Evolutionary conservation across 2,888 invertebrate species (phyloP), one percentile per base, ranked within the genome.

Genomic region (Carcina quercana): DNA sequence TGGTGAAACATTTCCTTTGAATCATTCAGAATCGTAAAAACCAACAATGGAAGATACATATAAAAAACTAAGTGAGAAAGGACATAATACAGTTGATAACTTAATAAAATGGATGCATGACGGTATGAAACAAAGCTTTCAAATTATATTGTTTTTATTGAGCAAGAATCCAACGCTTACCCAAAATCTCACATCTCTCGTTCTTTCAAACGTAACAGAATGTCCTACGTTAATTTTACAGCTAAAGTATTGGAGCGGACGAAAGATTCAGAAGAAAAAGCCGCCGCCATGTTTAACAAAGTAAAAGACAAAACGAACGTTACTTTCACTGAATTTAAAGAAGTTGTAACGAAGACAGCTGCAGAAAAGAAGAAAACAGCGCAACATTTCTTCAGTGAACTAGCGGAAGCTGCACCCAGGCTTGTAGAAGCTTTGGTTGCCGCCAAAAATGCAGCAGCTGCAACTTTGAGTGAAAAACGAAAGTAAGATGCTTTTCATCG

Each of bases 171-270:
- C n/a, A 1, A 25, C 6, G 25, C 13, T 25, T 25, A 1, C 11
- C 7, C 25, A 13, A 25, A 13, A 11, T n/a, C 13, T 5, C 11
- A 12, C 13, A 12, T 12, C 8, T 12, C 5, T 5, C 3, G 3
- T 5, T 3, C 3, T 25, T 25, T 12, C 8, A 10, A 13, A 13
- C 5, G 3, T 7, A 6, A 2, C 5, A 4, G 1, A 11, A 6
- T 7, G 13, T 2, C 5, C 5, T 6, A 7, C n/a, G 3, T 7
- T n/a, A 5, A 22, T n/a, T 12, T 3, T 13, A 3, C 34, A 59
- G 63, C 61, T 0, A 66, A 64, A 32, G 30, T 72, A 2, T 52
- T 70, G 2, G 61, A 59, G 3, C 43, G 42, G 2, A 30, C 43
- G 0, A 60, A 57, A 28, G 55, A 48, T 1, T 37, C 55, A 0